phyloP scores from a whole-genome alignment of 1,140 invertebrate species.

The Conus ventricosus region DNA sequence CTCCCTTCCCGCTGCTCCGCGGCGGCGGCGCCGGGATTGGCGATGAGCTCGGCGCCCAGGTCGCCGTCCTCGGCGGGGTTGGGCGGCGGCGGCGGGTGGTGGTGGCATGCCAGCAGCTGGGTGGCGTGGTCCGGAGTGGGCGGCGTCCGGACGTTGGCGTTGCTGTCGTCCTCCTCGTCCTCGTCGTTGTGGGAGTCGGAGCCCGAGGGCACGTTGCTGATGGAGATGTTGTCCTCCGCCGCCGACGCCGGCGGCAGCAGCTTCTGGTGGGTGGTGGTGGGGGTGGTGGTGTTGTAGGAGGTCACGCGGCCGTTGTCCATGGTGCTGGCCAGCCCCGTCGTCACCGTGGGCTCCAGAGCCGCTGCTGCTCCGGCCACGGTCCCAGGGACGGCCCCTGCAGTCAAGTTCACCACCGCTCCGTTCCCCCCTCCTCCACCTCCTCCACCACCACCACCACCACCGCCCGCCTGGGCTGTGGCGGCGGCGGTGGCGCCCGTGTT shows the following conservation, averaged over 20 bases:
- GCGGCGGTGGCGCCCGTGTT: conserved; percentile 58
- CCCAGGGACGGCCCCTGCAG: too few species aligned
- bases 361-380: not conserved
- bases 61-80: conserved; percentile 80
- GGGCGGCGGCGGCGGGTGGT: conserved; percentile 74
- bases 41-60: conserved; percentile 79
- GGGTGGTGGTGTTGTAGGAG: conserved; percentile 76
- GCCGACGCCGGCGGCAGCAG: conserved; percentile 25
- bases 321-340: conserved; percentile 60
- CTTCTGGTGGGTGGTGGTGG: conserved; percentile 20
- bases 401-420: conserved; percentile 21
- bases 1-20: conserved; percentile 36
- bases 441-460: conserved; percentile 9
- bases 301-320: conserved; percentile 68
- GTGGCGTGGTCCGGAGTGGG: conserved; percentile 24
- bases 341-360: conserved; percentile 61
- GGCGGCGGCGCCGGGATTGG: conserved; percentile 61
- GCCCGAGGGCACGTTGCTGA: conserved; percentile 39
- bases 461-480: not conserved
- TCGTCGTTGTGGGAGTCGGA: conserved; percentile 77
- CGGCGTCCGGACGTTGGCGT: conserved; percentile 76
- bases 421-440: conserved; percentile 62
- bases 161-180: conserved; percentile 78
- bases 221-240: conserved; percentile 78
- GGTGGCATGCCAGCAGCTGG: conserved; percentile 77